These are phyloP conservation scores for Macrosoma leucophasiata DNA, from an alignment of 2,888 invertebrate genomes.

Conservation along the genomic window DNA sequence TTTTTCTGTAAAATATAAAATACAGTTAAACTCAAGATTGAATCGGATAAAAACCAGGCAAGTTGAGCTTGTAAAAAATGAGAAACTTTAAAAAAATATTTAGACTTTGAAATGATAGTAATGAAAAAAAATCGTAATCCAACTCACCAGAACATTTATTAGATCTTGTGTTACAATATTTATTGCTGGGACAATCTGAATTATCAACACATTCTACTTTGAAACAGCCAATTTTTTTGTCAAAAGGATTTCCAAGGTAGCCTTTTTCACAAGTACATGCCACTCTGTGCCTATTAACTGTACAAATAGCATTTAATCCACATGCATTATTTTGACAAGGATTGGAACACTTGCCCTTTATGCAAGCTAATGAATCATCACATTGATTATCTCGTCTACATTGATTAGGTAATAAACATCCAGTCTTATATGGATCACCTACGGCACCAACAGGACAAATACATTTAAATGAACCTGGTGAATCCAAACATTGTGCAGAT, in stretches of 20 bases:
- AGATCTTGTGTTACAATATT: constrained; percentile 82
- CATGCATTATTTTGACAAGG: constrained; percentile 85
- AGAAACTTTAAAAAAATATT: no score
- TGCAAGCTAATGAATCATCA: constrained; percentile 83
- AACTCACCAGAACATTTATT: constrained; percentile 87
- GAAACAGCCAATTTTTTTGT: constrained; percentile 86
- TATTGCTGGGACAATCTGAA: constrained; percentile 84
- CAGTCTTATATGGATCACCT: constrained; percentile 80
- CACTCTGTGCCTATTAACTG: constrained; percentile 81
- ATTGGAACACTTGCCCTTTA: constrained; percentile 85
- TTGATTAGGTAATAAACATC: constrained; percentile 85
- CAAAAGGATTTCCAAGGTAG: constrained; percentile 87
- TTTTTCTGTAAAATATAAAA: constrained; percentile 76
- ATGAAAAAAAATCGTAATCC: no score
- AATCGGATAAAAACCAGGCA: no score
- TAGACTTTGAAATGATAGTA: no score
- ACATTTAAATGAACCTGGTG: constrained; percentile 87
- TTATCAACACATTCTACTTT: constrained; percentile 90
- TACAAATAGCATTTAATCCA: constrained; percentile 86
- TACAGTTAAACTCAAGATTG: not conserved
- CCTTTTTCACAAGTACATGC: constrained; percentile 87
- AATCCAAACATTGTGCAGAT: constrained; percentile 86
- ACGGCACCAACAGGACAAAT: constrained; percentile 86
- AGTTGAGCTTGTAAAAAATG: no score
- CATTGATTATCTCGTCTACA: constrained; percentile 86